phyloP scores from a whole-genome alignment of 2,888 invertebrate species.

The Dolomedes plantarius region DNA sequence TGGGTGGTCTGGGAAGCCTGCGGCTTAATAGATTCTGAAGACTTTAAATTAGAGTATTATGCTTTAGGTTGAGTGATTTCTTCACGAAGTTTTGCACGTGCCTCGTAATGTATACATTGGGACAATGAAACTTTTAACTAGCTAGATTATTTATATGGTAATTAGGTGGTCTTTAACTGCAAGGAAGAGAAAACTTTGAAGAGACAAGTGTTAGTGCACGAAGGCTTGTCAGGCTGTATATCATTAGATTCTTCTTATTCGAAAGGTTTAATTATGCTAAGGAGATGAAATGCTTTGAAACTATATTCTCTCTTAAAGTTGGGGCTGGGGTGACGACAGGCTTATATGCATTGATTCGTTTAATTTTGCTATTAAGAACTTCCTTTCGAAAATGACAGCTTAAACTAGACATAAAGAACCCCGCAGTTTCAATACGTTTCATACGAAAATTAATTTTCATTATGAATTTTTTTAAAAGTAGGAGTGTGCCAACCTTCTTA shows the following conservation, averaged over 20 bases:
- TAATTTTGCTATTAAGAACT: too few relatives aligned
- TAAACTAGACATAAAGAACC: too few relatives aligned
- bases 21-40: conserved; percentile 65
- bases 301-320: too few relatives aligned
- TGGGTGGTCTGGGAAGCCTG: conserved; percentile 59
- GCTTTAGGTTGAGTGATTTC: conserved; percentile 57
- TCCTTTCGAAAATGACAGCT: too few relatives aligned
- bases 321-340: too few relatives aligned
- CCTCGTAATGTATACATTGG: conserved; percentile 39
- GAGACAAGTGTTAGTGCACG: neutral
- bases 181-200: conserved; percentile 8
- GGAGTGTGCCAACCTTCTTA: too few relatives aligned
- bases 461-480: too few relatives aligned
- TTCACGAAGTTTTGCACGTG: conserved; percentile 52
- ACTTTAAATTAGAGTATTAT: conserved; percentile 71
- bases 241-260: neutral
- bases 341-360: too few relatives aligned
- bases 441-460: too few relatives aligned
- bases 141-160: conserved; percentile 67
- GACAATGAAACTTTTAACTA: conserved; percentile 63
- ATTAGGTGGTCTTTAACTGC: conserved; percentile 39
- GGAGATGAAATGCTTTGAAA: too few relatives aligned
- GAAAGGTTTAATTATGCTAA: neutral
- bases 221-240: conserved; percentile 23
- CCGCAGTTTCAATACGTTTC: too few relatives aligned